These are phyloP conservation scores for Lepus americanus DNA, from an alignment of 2,113 vertebrate genomes.

Conservation along the genomic window DNA sequence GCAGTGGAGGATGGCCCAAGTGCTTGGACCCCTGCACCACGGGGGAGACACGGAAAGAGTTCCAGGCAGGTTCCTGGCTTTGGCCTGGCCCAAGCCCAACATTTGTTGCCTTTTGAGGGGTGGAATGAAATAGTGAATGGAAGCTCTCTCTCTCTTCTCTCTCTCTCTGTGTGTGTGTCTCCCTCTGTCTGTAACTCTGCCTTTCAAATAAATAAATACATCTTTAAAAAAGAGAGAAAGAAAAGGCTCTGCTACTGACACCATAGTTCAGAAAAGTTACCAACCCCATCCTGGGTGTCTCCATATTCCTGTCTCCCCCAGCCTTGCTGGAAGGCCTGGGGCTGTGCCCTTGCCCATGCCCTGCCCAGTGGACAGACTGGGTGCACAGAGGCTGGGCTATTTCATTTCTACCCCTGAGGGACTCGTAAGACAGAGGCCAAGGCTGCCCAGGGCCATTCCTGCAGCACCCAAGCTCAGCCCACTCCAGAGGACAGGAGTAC, in stretches of 20 bases:
- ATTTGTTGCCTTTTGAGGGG: too few relatives aligned
- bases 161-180: too few relatives aligned
- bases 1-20: too few relatives aligned
- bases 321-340: background rate
- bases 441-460: background rate
- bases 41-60: too few relatives aligned
- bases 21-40: too few relatives aligned
- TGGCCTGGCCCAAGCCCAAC: too few relatives aligned
- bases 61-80: too few relatives aligned
- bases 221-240: too few relatives aligned
- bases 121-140: too few relatives aligned
- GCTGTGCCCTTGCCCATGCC: background rate
- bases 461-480: background rate
- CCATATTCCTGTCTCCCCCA: rapidly evolving
- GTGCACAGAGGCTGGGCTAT: background rate
- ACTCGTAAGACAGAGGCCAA: background rate
- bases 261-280: background rate
- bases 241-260: background rate
- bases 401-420: background rate
- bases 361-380: background rate
- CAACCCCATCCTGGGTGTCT: rapidly evolving
- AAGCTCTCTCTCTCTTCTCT: too few relatives aligned
- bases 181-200: too few relatives aligned
- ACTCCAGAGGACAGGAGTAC: background rate
- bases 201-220: too few relatives aligned